A percentile compares a stretch with the other conserved stretches of the same genome.
Evolutionary conservation across 1,140 invertebrate species (phyloP).

Genomic region (Brachionus angularis): DNA sequence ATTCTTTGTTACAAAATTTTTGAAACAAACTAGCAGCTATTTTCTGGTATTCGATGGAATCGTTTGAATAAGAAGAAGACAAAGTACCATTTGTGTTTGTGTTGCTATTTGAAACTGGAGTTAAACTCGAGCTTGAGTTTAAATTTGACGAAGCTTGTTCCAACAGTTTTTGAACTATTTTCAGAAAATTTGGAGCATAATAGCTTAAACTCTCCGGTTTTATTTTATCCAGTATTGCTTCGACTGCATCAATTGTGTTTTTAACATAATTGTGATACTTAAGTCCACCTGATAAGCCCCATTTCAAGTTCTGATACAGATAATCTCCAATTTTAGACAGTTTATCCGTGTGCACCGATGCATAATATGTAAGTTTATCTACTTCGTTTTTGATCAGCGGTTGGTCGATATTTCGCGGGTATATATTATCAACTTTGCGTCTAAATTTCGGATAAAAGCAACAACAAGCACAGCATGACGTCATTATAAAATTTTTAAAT

Average conservation of each 20-base stretch:
- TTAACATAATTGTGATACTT: constrained; percentile 29
- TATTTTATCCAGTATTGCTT: constrained; percentile 20
- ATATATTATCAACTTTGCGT: constrained; percentile 43
- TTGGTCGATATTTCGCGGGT: constrained; percentile 3
- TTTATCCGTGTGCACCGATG: constrained; percentile 25
- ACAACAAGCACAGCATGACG: constrained; percentile 40
- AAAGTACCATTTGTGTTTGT: no score
- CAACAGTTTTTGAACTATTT: constrained; percentile 22
- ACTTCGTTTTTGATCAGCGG: constrained; percentile 31
- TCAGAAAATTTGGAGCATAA: constrained; percentile 26
- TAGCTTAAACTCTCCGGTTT: no score
- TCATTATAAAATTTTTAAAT: neutral
- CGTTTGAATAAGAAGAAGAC: no score
- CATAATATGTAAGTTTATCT: constrained; percentile 28
- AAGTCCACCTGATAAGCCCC: neutral
- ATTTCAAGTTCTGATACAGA: constrained; percentile 41
- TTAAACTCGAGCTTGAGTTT: no score
- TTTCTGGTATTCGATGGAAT: constrained; percentile 14
- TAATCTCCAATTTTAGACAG: constrained; percentile 43
- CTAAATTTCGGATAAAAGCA: constrained; percentile 40
- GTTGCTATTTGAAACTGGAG: no score
- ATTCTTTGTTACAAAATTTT: constrained; percentile 38
- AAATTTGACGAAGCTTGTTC: no score
- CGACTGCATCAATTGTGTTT: constrained; percentile 4
- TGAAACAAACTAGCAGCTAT: constrained; percentile 24